Evolutionary conservation across 37 sponge, comb jelly and placozoan genomes (phyloP), one percentile per base, ranked within the genome.

Genomic region (Axinella damicornis): DNA sequence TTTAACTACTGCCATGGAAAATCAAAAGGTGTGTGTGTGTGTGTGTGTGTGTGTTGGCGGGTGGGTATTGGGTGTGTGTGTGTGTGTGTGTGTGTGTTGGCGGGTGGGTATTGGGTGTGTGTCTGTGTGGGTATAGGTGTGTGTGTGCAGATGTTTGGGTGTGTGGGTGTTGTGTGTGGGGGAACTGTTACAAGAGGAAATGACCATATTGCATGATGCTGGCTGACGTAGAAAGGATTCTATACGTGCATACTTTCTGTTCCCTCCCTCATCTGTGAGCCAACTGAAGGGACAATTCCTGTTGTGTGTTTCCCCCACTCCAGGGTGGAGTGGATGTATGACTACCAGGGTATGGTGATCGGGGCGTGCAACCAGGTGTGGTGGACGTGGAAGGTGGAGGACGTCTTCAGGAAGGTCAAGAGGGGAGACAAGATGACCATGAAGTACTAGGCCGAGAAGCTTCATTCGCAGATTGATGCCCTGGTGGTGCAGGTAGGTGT

Each of bases 371-470:
- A 99, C 74, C 99, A 99, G 86, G 95, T 99, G 39, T 99, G 99
- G 99, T 99, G 99, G 99, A 99, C 97, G 13, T 99, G 99, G 99
- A 97, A 99, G 77, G 99, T 99, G 59, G 99, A 99, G 76, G 99
- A 99, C 81, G 97, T 97, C 74, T 99, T 99, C 78, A 66, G 72
- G 31, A 97, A 97, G 63, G 96, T 99, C 70, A 99, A 93, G 91
- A 97, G 91, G 66, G 99, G 99, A 69, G 99, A 99, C 90, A 99
- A 99, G 60, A 93, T 97, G 94, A 97, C 83, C 32, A 91, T 99
- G 95, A 99, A 99, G 84, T 91, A 87, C 78, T 99, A 99, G 74
- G 66, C 94, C 82, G 94, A 91, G 85, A 99, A 97, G 75, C 94
- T 97, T 33, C 97, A 97, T 76, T 58, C 75, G 0, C 99, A 99